Conservation (phyloP, 2,888 invertebrate genomes). For the Nipponacmea schrenckii region DNA sequence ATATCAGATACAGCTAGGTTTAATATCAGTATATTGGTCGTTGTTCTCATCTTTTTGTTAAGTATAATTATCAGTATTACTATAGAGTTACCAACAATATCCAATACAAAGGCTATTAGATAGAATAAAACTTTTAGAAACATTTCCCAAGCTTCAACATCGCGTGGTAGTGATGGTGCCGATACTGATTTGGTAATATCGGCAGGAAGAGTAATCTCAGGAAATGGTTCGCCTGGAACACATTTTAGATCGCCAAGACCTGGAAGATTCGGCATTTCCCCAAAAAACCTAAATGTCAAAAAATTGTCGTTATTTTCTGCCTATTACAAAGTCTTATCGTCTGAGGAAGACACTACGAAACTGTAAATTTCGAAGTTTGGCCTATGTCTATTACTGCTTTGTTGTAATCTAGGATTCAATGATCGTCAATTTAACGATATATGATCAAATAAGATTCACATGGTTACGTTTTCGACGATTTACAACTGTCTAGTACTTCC, state of each 20-base stretch:
- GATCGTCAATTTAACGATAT: too few species aligned
- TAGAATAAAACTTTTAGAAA: slow-evolving; percentile 54
- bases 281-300: too few species aligned
- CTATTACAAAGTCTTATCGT: too few species aligned
- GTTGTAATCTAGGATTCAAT: too few species aligned
- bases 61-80: slow-evolving; percentile 51
- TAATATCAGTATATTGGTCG: slow-evolving; percentile 54
- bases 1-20: slow-evolving; percentile 59
- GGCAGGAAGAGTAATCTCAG: slow-evolving; percentile 1
- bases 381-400: too few species aligned
- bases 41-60: slow-evolving; percentile 50
- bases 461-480: too few species aligned
- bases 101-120: slow-evolving; percentile 46
- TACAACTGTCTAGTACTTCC: too few species aligned
- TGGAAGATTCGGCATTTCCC: too few species aligned
- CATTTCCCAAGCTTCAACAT: slow-evolving; percentile 40
- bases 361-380: too few species aligned
- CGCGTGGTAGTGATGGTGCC: slow-evolving; percentile 18
- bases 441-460: too few species aligned
- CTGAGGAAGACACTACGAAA: too few species aligned
- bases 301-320: too few species aligned
- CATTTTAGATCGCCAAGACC: background rate
- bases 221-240: slow-evolving; percentile 10
- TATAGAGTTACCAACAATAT: slow-evolving; percentile 53
- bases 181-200: slow-evolving; percentile 22